These are phyloP conservation scores for Leptatherina wallacei DNA, from an alignment of 2,797 vertebrate genomes.

Conservation along the genomic window DNA sequence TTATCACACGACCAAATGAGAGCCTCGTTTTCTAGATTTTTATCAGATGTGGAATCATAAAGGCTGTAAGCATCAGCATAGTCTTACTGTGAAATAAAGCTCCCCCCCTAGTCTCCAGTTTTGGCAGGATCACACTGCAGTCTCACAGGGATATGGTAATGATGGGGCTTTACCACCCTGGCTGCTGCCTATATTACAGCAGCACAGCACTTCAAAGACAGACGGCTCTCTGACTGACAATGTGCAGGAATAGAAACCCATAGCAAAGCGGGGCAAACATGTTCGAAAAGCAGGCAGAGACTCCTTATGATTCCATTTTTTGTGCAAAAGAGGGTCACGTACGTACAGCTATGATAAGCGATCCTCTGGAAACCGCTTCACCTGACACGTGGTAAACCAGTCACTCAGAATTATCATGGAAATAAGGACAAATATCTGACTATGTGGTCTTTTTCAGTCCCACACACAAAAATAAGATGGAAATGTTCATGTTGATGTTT, in stretches of 20 bases:
- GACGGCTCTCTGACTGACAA: conserved; percentile 61
- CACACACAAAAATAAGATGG: not conserved
- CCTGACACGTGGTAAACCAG: conserved; percentile 20
- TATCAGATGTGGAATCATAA: conserved; percentile 27
- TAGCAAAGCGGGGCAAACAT: conserved; percentile 40
- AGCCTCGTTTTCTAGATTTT: conserved; percentile 6
- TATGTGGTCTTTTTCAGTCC: not conserved
- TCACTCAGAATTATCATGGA: conserved; percentile 35
- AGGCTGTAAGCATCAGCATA: conserved; percentile 25
- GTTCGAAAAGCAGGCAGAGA: conserved; percentile 13
- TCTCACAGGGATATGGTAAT: conserved; percentile 71
- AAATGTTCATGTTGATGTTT: conserved; percentile 5
- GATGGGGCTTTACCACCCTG: conserved; percentile 69
- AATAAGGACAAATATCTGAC: conserved; percentile 4
- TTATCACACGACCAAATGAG: not conserved
- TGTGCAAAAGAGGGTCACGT: conserved; percentile 24
- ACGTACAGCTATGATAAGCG: conserved; percentile 4
- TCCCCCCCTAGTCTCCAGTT: conserved; percentile 11
- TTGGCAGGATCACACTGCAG: conserved; percentile 72
- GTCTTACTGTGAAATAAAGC: conserved; percentile 41
- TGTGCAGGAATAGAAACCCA: conserved; percentile 64
- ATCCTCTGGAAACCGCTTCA: conserved; percentile 2
- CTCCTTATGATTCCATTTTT: conserved; percentile 21
- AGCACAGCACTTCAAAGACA: conserved; percentile 75
- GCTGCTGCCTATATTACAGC: conserved; percentile 70